Evolutionary conservation across 2,797 vertebrate species (phyloP).

Genomic region (Falco rusticolus): DNA sequence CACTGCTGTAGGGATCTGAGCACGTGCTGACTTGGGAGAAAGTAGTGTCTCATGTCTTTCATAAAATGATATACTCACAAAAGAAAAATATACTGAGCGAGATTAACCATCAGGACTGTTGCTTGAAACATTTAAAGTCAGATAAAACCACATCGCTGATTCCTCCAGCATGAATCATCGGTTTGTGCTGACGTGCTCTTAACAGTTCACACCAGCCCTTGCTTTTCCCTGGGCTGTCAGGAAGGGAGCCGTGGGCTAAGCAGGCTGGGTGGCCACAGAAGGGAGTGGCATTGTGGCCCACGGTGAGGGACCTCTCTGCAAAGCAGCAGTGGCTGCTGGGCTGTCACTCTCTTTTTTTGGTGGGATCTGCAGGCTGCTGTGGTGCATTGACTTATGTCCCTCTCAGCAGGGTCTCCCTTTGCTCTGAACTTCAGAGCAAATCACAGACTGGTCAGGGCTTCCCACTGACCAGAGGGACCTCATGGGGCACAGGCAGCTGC

Average conservation of each 20-base stretch:
- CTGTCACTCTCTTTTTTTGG: rapidly evolving
- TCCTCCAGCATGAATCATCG: not conserved
- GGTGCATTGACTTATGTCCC: not conserved
- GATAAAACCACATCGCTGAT: not conserved
- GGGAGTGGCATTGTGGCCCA: not conserved
- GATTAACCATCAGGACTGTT: not conserved
- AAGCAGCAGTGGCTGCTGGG: not conserved
- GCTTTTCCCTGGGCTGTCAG: not conserved
- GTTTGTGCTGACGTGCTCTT: not conserved
- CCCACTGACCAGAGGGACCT: rapidly evolving
- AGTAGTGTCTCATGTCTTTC: not conserved
- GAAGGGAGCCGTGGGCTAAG: not conserved
- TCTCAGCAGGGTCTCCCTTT: not conserved
- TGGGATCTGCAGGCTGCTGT: rapidly evolving
- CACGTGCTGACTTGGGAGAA: rapidly evolving
- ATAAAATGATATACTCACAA: not conserved
- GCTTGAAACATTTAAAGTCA: not conserved
- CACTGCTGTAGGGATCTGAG: not conserved
- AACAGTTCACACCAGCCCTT: not conserved
- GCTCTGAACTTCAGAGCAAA: not conserved
- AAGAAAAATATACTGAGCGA: not conserved
- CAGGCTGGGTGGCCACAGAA: not conserved
- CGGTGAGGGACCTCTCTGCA: rapidly evolving
- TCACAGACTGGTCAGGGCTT: not conserved
- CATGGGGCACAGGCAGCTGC: not conserved